Evolutionary conservation across 1,140 invertebrate species (phyloP), one percentile per base, ranked within the genome.

Genomic region (Anthonomus grandis): DNA sequence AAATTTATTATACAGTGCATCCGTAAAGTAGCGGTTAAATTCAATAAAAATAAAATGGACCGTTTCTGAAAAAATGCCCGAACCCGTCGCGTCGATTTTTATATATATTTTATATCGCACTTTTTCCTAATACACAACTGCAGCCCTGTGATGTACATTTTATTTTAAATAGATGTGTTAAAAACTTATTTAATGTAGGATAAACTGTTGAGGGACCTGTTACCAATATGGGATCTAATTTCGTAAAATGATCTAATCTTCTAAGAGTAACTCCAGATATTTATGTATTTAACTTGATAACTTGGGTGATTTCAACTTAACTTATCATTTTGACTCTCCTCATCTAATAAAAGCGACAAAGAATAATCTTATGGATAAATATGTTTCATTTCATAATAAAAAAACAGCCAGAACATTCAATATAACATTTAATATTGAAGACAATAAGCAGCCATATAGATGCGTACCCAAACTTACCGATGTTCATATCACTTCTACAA

Each of bases 171-270:
- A n/a, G n/a, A n/a, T n/a, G 48, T 27, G 25, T 58, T 15, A 17
- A 0, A 47, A 24, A 52, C 17, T 34, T 57, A 27, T 19, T 17
- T 15, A 18, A 58, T 17, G 23, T 27, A 3, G 55, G 47, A 21
- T 57, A 51, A 31, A 5, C 36, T 44, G 49, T 58, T 25, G 10
- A 41, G 18, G 23, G 21, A 27, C 17, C 50, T 19, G 46, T n/a
- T n/a, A n/a, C n/a, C n/a, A n/a, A n/a, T n/a, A n/a, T n/a, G n/a
- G n/a, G n/a, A n/a, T n/a, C n/a, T n/a, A n/a, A n/a, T n/a, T n/a
- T n/a, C n/a, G n/a, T 50, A 27, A 41, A 50, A 37, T 21, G 55
- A 41, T 41, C 34, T 27, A 41, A 57, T 50, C 50, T 50, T 39
- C 19, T 57, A 24, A 5, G 50, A 19, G 15, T 34, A 47, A 31